phyloP scores from a whole-genome alignment of 1,140 invertebrate species.

The Anagrus nilaparvatae region DNA sequence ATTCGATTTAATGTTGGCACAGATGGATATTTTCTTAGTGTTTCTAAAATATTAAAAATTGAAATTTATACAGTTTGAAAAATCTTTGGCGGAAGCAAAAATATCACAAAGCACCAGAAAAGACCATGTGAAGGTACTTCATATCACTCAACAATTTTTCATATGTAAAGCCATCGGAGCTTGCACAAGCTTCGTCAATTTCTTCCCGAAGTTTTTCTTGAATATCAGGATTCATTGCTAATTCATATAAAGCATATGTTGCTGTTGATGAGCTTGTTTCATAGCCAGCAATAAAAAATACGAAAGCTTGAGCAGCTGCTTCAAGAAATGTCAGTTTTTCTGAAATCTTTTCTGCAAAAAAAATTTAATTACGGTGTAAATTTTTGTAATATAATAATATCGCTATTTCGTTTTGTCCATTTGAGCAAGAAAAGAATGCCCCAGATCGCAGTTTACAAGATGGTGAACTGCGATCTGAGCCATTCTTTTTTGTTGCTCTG shows the following conservation, averaged over 20 bases:
- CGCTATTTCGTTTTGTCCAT: no score
- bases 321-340: constrained; percentile 18
- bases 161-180: constrained; percentile 12
- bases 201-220: constrained; percentile 25
- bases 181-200: constrained; percentile 14
- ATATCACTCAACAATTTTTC: constrained; percentile 19
- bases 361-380: no score
- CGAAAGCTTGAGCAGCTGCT: constrained; percentile 1
- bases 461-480: no score
- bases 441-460: no score
- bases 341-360: constrained; percentile 22
- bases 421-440: no score
- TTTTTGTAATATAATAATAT: no score
- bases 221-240: constrained; percentile 17
- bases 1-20: constrained; percentile 37
- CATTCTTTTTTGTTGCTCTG: no score
- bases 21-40: constrained; percentile 49
- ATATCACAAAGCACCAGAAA: no score
- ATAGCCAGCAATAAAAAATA: constrained; percentile 22
- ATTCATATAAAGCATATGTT: constrained; percentile 25
- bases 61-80: no score
- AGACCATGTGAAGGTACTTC: constrained; percentile 29
- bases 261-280: constrained; percentile 23
- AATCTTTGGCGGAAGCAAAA: no score
- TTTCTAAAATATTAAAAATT: constrained; percentile 44